These are phyloP conservation scores for Gobiocypris rarus DNA, from an alignment of 2,113 vertebrate species.

Conservation along the genomic window DNA sequence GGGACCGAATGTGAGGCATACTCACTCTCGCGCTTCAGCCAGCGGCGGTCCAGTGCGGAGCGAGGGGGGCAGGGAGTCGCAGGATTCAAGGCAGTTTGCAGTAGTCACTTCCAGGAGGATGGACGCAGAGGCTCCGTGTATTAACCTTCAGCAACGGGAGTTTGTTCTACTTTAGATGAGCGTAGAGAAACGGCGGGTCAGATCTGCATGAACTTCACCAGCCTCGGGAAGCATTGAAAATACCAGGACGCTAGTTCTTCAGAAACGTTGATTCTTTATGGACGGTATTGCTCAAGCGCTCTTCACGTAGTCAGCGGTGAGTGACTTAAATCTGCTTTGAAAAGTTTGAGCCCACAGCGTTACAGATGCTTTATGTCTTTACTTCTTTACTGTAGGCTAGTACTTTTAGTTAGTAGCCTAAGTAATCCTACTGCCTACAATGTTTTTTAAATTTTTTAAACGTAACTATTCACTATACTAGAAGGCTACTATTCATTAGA, in stretches of 20 bases:
- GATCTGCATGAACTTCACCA: conserved; percentile 4
- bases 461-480: not conserved
- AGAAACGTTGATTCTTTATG: not conserved
- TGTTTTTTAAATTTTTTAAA: not conserved
- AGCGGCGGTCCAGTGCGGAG: conserved; percentile 10
- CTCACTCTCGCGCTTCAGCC: conserved; percentile 1
- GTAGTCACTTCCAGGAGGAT: conserved; percentile 6
- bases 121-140: not conserved
- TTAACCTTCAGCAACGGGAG: conserved; percentile 5
- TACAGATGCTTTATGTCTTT: not conserved
- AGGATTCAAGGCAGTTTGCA: conserved; percentile 10
- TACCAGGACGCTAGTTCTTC: not conserved
- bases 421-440: not conserved
- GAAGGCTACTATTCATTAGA: not conserved
- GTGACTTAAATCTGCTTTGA: not conserved
- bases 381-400: too few species aligned
- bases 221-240: not conserved
- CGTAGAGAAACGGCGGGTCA: not conserved
- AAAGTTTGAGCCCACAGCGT: not conserved
- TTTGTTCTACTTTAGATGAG: not conserved
- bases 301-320: conserved; percentile 14
- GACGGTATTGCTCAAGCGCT: not conserved
- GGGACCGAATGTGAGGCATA: not conserved
- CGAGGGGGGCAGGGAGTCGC: not conserved
- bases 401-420: not conserved